Percentiles rank a stretch among this genome's conserved stretches.
Evolutionary conservation across 2,113 vertebrate species (phyloP).

Genomic region (Piaya cayana): DNA sequence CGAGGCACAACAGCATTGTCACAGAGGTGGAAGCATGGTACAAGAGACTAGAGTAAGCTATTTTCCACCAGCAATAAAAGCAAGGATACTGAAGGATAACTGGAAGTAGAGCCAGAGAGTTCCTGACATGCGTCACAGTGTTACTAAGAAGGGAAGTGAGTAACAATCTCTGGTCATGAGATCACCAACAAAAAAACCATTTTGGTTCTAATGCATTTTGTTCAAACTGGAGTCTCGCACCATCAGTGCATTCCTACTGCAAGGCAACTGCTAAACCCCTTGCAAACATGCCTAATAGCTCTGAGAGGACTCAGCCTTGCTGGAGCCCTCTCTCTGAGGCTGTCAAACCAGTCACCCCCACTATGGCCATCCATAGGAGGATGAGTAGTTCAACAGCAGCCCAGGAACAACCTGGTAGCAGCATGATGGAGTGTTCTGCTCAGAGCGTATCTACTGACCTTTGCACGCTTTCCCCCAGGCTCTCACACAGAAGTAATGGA

Average conservation of each 20-base stretch:
- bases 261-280: not conserved
- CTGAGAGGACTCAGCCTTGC: not conserved
- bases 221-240: not conserved
- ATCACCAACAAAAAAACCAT: not conserved
- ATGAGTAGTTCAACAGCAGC: fast-evolving
- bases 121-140: not conserved
- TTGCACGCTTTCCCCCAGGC: not conserved
- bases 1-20: not conserved
- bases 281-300: not conserved
- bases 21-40: not conserved
- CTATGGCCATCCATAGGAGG: fast-evolving
- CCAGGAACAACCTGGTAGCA: fast-evolving
- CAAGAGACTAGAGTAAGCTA: not conserved
- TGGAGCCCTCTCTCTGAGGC: not conserved
- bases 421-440: not conserved
- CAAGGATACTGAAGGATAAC: not conserved
- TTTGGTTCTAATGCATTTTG: not conserved
- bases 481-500: not conserved
- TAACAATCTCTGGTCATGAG: not conserved
- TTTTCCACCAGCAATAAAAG: not conserved
- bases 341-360: fast-evolving
- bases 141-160: not conserved
- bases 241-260: not conserved
- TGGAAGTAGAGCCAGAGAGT: not conserved
- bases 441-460: not conserved